Evolutionary conservation across 2,797 vertebrate genomes (phyloP), one percentile per base, ranked within the genome.

Genomic region (Rhyacichthys aspro): DNA sequence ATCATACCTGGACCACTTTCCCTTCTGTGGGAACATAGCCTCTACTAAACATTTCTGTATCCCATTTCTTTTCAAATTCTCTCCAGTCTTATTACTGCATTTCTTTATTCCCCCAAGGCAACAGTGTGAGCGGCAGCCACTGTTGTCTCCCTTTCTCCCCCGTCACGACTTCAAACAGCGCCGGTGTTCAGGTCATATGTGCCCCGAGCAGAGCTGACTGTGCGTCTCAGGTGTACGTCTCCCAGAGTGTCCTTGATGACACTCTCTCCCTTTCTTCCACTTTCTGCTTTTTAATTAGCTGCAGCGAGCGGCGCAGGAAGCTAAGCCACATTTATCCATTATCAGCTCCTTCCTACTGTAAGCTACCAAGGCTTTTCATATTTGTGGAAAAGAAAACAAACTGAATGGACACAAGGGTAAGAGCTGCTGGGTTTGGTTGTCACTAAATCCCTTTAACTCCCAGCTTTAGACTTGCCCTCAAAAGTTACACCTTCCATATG

Each of bases 241-340:
- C 88, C 81, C 79, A 79, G 74, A n/a, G 74, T 78, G 89, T 90
- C 87, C 87, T 88, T 85, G 75, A 82, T 86, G 85, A 87, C 83
- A 77, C 81, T 63, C 84, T 76, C 79, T 79, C 75, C 68, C 78
- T 81, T 78, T 83, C 77, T 78, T 77, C 72, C 68, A 15, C 76
- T 80, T 81, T 60, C 14, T 48, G 43, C 72, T 77, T 84, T 89
- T 82, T 87, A 88, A 89, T 91, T 80, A 86, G 84, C 50, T 9
- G 63, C 42, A 37, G 77, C 64, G 69, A 75, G 65, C 44, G 42
- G 76, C 8, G 17, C 43, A 78, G 69, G 68, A 70, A 43, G 66
- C 79, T 68, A 55, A 66, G 68, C 67, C 68, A 70, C 71, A 12
- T 84, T 82, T 58, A 78, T 55, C 76, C 67, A 67, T 80, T 76